phyloP scores from a whole-genome alignment of 2,113 vertebrate species.

The Salvator merianae region DNA sequence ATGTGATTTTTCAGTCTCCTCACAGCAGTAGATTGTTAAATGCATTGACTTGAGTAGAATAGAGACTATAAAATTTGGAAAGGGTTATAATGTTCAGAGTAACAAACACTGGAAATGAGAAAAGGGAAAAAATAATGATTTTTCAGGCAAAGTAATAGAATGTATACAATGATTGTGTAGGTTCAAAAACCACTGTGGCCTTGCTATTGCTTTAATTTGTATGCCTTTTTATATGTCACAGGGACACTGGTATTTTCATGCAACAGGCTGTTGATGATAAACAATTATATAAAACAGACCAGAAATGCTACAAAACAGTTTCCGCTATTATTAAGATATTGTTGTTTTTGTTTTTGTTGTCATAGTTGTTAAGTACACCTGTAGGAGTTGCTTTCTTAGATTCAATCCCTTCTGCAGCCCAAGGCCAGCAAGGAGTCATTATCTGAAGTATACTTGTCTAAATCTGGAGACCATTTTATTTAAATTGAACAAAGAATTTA shows the following conservation, averaged over 20 bases:
- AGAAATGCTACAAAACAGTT: neutral
- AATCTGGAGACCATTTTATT: too few species aligned
- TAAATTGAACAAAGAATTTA: too few species aligned
- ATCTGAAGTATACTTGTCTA: too few species aligned
- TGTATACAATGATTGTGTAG: neutral
- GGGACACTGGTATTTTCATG: neutral
- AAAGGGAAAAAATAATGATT: neutral
- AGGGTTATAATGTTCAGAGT: neutral
- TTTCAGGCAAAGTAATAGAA: neutral
- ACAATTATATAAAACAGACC: neutral
- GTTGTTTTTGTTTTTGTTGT: too few species aligned
- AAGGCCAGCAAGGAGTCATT: too few species aligned
- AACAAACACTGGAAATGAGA: neutral
- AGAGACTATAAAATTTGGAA: neutral
- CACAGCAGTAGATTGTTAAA: neutral
- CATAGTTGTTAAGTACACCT: too few species aligned
- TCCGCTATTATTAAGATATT: neutral
- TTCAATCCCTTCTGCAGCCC: too few species aligned
- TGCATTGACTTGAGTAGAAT: neutral
- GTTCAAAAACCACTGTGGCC: neutral
- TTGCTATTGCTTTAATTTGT: neutral
- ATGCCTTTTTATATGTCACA: neutral
- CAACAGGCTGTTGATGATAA: neutral
- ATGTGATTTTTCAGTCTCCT: neutral
- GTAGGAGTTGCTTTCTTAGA: too few species aligned